Evolutionary conservation across 2,113 vertebrate species (phyloP).

Genomic region (Origma solitaria): DNA sequence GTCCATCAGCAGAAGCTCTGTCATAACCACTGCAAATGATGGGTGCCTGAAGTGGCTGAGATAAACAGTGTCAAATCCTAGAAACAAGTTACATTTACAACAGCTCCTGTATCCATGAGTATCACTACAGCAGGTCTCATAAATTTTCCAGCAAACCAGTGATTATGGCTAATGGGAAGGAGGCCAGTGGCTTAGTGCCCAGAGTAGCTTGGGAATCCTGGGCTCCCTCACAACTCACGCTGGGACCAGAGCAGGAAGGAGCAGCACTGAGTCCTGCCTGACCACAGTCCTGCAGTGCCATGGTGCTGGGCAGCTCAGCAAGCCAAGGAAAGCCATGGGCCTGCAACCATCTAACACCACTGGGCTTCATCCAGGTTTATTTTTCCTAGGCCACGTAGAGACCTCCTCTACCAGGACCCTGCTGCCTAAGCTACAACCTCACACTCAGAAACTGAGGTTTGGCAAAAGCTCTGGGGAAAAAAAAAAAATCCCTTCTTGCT

Average conservation of each 20-base stretch:
- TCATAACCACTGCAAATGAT: background rate
- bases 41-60: background rate
- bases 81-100: constrained; percentile 3
- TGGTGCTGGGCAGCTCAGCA: background rate
- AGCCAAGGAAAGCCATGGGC: background rate
- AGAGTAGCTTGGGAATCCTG: constrained; percentile 8
- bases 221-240: background rate
- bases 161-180: constrained; percentile 33
- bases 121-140: constrained; percentile 20
- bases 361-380: background rate
- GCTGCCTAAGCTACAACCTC: background rate
- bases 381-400: accelerated
- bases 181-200: constrained; percentile 44
- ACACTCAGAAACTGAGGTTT: background rate
- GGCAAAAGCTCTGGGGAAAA: background rate
- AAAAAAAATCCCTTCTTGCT: background rate
- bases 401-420: background rate
- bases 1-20: background rate
- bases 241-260: background rate
- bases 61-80: background rate
- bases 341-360: background rate
- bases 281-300: accelerated
- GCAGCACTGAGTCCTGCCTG: background rate
- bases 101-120: background rate
- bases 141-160: constrained; percentile 35